Conservation (phyloP, 2,888 invertebrate species). For the Apotomis turbidana region DNA sequence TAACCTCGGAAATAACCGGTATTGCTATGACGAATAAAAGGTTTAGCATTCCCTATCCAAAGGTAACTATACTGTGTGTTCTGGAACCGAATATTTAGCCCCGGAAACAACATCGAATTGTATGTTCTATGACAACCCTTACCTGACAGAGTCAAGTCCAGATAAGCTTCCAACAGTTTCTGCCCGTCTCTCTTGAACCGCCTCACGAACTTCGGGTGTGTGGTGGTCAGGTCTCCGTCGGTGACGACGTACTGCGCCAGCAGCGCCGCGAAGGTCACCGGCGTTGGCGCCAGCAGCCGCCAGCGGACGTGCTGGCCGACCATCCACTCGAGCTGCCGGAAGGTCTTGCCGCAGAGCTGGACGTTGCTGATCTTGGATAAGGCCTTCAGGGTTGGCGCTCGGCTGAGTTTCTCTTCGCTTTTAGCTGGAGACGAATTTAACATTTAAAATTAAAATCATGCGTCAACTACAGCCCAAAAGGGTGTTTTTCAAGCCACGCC, state of each 20-base stretch:
- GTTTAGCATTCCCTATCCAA: too few relatives aligned
- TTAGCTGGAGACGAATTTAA: conserved; percentile 59
- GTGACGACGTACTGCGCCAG: conserved; percentile 72
- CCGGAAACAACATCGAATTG: too few relatives aligned
- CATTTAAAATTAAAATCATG: not conserved
- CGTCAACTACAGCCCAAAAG: too few relatives aligned
- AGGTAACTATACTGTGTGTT: too few relatives aligned
- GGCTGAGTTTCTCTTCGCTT: conserved; percentile 74
- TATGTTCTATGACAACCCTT: conserved; percentile 47
- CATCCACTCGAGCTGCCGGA: conserved; percentile 78
- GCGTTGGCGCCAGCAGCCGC: conserved; percentile 72
- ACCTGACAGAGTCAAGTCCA: conserved; percentile 77
- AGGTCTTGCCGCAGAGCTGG: conserved; percentile 71
- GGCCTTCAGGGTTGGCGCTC: conserved; percentile 70
- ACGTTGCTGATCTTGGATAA: conserved; percentile 68
- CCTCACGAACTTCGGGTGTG: conserved; percentile 72
- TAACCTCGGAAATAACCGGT: too few relatives aligned
- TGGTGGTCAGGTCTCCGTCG: conserved; percentile 67
- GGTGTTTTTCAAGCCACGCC: too few relatives aligned
- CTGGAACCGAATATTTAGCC: too few relatives aligned
- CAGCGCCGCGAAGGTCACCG: conserved; percentile 71
- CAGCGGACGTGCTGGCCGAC: conserved; percentile 75
- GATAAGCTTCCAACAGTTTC: conserved; percentile 66
- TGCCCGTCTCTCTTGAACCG: conserved; percentile 71
- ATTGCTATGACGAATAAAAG: too few relatives aligned